phyloP scores from a whole-genome alignment of 1,140 invertebrate genomes.

The Stegodyphus mimosarum region DNA sequence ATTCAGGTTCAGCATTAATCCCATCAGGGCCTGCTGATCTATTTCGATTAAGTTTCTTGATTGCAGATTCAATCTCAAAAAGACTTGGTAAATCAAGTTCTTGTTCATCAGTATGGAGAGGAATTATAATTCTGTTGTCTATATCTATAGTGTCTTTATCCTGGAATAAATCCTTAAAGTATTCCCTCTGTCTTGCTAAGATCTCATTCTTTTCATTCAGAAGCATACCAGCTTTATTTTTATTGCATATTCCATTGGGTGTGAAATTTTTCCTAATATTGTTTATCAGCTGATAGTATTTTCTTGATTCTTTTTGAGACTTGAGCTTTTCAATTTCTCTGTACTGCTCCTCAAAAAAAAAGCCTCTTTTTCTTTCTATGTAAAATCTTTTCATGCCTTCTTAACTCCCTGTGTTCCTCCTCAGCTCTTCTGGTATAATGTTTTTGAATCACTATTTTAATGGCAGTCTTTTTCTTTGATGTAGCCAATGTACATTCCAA shows the following conservation, averaged over 20 bases:
- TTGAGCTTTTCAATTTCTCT: conserved; percentile 31
- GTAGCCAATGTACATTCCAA: background rate
- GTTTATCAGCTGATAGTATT: conserved; percentile 13
- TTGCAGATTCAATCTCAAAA: background rate
- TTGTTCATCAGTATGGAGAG: background rate
- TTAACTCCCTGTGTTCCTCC: conserved; percentile 15
- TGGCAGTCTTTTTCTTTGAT: conserved; percentile 28
- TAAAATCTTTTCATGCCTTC: conserved; percentile 21
- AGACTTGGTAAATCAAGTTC: background rate
- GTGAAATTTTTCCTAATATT: conserved; percentile 1
- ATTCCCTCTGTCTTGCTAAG: background rate
- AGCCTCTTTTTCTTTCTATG: conserved; percentile 4
- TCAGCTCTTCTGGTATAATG: conserved; percentile 11
- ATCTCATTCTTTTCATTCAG: background rate
- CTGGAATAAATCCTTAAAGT: background rate
- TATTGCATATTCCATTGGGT: no score
- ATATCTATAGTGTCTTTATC: background rate
- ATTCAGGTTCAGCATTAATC: background rate
- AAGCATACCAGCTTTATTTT: no score
- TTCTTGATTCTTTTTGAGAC: conserved; percentile 40
- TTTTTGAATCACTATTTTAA: conserved; percentile 26
- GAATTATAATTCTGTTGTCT: background rate
- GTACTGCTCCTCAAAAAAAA: conserved; percentile 18
- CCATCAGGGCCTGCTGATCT: background rate
- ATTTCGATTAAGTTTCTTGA: background rate